Evolutionary conservation across 2,888 invertebrate genomes (phyloP).

Genomic region (Phrixothrix hirtus): DNA sequence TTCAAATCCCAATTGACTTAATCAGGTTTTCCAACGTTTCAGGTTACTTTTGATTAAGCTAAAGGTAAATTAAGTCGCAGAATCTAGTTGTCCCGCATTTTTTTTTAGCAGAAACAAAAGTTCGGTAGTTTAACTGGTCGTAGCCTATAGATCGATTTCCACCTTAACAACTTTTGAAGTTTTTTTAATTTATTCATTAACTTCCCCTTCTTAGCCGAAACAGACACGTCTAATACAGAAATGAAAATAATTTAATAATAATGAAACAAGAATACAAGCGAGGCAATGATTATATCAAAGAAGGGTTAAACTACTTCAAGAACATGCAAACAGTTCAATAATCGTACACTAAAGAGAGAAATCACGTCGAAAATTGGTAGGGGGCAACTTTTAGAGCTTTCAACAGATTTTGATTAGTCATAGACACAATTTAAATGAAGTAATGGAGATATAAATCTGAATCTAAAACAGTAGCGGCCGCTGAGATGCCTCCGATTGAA

Average conservation of each 20-base stretch:
- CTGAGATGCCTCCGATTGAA: constrained; percentile 50
- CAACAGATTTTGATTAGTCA: constrained; percentile 58
- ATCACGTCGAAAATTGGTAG: constrained; percentile 22
- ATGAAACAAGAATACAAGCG: constrained; percentile 56
- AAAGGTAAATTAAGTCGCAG: constrained; percentile 32
- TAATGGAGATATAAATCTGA: constrained; percentile 57
- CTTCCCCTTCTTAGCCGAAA: constrained; percentile 4
- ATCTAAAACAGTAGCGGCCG: constrained; percentile 56
- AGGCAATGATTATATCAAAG: constrained; percentile 58
- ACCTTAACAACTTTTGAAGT: not conserved
- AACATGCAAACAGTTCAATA: constrained; percentile 36
- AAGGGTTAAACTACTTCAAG: constrained; percentile 53
- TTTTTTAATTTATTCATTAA: constrained; percentile 18
- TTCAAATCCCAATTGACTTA: constrained; percentile 37
- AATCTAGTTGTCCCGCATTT: constrained; percentile 1
- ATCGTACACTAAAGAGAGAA: constrained; percentile 6
- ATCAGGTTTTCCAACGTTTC: constrained; percentile 35
- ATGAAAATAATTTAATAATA: constrained; percentile 60
- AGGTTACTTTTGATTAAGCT: constrained; percentile 37
- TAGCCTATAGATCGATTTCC: not conserved
- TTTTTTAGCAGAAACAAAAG: not conserved
- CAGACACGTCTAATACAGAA: constrained; percentile 56
- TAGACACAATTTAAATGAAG: constrained; percentile 57
- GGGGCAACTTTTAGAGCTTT: constrained; percentile 49
- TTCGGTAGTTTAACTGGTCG: too few species aligned